Evolutionary conservation across 2,113 vertebrate genomes (phyloP).

Genomic region (Pontoporia blainvillei): DNA sequence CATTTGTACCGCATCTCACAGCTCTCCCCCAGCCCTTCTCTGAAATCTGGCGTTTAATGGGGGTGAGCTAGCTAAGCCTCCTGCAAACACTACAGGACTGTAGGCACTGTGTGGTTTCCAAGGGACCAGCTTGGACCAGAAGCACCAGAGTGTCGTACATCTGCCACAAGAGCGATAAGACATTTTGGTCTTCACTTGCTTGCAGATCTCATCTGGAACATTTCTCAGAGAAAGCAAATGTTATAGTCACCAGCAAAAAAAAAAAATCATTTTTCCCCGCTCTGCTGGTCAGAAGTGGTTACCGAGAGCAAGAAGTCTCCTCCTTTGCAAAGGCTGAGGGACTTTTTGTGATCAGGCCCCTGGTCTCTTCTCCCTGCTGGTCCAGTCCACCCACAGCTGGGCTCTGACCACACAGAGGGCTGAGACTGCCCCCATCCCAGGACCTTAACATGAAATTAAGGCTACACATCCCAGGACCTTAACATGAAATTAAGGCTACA

Average conservation of each 20-base stretch:
- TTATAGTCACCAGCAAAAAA: background rate
- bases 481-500: background rate
- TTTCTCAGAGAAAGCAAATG: background rate
- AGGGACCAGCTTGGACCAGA: conserved; percentile 49
- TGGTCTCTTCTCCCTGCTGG: background rate
- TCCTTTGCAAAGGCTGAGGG: background rate
- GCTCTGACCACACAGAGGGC: background rate
- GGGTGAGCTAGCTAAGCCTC: background rate
- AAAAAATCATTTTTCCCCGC: background rate
- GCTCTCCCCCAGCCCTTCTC: background rate
- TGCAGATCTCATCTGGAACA: conserved; percentile 35
- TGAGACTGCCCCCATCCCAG: fast-evolving
- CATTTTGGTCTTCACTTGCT: background rate
- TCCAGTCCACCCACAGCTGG: background rate
- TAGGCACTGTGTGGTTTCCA: background rate
- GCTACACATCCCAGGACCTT: background rate
- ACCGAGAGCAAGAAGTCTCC: background rate
- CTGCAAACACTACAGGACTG: background rate
- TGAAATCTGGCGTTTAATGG: conserved; percentile 8
- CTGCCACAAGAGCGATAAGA: background rate
- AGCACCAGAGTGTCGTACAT: conserved; percentile 2
- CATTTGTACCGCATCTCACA: conserved; percentile 18
- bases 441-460: background rate
- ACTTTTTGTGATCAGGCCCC: background rate
- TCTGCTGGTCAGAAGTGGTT: background rate